These are phyloP conservation scores for Euplagia quadripunctaria DNA, from an alignment of 2,888 invertebrate species.

Conservation along the genomic window DNA sequence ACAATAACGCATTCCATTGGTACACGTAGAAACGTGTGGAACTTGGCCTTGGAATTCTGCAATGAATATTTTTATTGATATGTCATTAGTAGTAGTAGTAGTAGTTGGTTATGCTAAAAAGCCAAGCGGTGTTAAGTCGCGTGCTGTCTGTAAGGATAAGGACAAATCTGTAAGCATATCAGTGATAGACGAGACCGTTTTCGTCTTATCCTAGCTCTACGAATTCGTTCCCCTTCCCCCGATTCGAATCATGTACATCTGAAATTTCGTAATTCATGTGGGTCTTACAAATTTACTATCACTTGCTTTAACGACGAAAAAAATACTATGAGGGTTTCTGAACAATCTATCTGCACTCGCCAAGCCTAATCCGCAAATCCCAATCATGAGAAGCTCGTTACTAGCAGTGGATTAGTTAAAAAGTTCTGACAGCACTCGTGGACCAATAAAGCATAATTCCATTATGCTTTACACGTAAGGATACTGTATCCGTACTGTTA, in stretches of 20 bases:
- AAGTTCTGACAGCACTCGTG: neutral
- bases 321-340: no score
- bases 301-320: neutral
- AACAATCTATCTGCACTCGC: neutral
- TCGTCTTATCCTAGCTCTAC: neutral
- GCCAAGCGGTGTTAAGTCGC: neutral
- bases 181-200: neutral
- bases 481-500: no score
- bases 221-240: neutral
- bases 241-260: neutral
- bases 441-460: neutral
- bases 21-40: neutral
- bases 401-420: neutral
- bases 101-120: neutral
- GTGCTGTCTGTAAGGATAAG: neutral
- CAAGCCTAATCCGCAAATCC: neutral
- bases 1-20: slow-evolving; percentile 6
- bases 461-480: no score
- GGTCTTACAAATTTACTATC: neutral
- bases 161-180: neutral
- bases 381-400: neutral
- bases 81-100: neutral
- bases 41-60: neutral
- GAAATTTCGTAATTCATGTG: neutral
- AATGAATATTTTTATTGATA: neutral